Conservation (phyloP, 2,888 invertebrate genomes). For the Rhagium mordax region DNA sequence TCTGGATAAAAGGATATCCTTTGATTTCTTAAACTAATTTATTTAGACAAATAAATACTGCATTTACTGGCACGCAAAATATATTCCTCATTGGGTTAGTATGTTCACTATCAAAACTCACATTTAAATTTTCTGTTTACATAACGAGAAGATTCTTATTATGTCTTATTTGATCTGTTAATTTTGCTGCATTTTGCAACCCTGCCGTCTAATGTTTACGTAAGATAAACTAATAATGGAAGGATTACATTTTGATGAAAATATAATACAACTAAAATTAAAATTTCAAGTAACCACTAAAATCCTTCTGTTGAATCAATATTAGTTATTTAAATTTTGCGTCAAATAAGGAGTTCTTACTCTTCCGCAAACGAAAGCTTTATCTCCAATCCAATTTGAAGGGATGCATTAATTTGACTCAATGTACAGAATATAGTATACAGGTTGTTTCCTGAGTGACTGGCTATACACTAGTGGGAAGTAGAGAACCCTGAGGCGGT, state of each 20-base stretch:
- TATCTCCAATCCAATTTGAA: neutral
- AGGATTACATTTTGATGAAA: slow-evolving; percentile 57
- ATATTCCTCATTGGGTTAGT: too few species aligned
- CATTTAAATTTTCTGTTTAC: neutral
- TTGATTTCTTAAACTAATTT: too few species aligned
- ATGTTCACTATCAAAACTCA: neutral
- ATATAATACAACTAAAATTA: slow-evolving; percentile 59
- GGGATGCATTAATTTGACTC: neutral
- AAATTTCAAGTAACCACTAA: slow-evolving; percentile 36
- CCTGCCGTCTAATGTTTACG: slow-evolving; percentile 1
- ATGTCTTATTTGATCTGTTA: slow-evolving; percentile 13
- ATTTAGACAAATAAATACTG: too few species aligned
- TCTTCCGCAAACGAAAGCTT: neutral
- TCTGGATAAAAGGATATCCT: too few species aligned
- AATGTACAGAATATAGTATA: too few species aligned
- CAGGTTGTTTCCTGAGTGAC: too few species aligned
- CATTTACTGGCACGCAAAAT: neutral
- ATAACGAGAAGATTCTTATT: slow-evolving; percentile 1
- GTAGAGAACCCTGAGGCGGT: too few species aligned
- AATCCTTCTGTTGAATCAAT: slow-evolving; percentile 26
- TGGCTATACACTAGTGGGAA: too few species aligned
- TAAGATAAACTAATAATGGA: slow-evolving; percentile 25
- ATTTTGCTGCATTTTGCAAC: slow-evolving; percentile 13
- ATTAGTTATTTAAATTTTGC: slow-evolving; percentile 1
- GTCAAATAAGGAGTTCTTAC: neutral